These are phyloP conservation scores for Petromus typicus DNA, from an alignment of 2,113 vertebrate species.

Conservation along the genomic window DNA sequence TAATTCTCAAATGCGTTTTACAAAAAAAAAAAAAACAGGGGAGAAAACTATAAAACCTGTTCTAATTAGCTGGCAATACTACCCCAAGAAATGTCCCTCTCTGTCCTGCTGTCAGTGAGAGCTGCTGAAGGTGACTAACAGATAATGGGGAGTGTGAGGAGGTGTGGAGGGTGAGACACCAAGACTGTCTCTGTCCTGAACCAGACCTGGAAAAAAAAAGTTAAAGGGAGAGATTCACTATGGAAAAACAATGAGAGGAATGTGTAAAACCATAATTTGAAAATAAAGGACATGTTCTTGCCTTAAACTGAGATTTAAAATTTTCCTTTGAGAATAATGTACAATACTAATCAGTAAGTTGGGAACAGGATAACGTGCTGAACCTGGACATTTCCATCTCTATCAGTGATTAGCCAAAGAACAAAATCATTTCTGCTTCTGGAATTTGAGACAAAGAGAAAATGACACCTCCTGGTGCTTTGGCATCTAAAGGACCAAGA, in stretches of 20 bases:
- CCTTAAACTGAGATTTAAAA: conserved; percentile 20
- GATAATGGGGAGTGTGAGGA: neutral
- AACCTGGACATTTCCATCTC: neutral
- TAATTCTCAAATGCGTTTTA: neutral
- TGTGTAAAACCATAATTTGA: conserved; percentile 4
- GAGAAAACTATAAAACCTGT: neutral
- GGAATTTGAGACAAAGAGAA: neutral
- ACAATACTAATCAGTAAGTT: neutral
- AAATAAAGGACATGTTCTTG: conserved; percentile 14
- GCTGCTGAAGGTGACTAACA: neutral
- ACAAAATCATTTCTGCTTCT: neutral
- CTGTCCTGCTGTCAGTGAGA: neutral
- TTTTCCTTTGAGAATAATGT: neutral
- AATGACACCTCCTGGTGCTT: neutral
- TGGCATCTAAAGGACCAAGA: neutral
- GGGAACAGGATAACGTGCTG: neutral
- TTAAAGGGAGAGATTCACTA: neutral
- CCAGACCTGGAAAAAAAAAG: neutral
- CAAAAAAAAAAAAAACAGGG: neutral
- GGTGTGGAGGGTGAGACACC: neutral
- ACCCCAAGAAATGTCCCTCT: neutral
- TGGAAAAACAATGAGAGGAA: neutral
- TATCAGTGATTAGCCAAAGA: neutral
- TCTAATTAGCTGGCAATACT: neutral
- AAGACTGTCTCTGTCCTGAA: neutral